Conservation (phyloP, 1,140 invertebrate species). For the Ptiloglossa arizonensis region DNA sequence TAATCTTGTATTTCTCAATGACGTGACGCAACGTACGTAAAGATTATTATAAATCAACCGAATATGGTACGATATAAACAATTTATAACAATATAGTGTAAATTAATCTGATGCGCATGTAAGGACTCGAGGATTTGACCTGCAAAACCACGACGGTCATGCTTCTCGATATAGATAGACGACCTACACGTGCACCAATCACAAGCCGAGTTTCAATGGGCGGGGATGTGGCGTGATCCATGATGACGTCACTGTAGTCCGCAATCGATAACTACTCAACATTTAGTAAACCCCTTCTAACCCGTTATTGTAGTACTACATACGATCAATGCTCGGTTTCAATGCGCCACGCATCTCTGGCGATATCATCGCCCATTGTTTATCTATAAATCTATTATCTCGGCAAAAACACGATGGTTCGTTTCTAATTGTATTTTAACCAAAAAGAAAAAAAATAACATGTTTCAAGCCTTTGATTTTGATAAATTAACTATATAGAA, state of each 20-base stretch:
- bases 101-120: conserved; percentile 14
- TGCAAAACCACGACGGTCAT: conserved; percentile 41
- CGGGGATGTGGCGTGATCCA: conserved; percentile 80
- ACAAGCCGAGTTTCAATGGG: conserved; percentile 54
- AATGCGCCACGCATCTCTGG: not conserved
- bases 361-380: not conserved
- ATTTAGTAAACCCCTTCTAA: conserved; percentile 44
- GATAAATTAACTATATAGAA: not conserved
- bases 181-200: conserved; percentile 73
- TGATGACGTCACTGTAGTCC: conserved; percentile 72
- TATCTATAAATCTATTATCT: not conserved
- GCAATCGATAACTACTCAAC: conserved; percentile 68
- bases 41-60: not conserved
- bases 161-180: conserved; percentile 57
- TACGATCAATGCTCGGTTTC: conserved; percentile 35
- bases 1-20: not conserved
- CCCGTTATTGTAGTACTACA: conserved; percentile 27
- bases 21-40: not conserved
- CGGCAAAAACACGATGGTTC: not conserved
- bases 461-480: not conserved
- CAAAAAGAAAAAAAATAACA: not conserved
- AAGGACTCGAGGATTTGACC: conserved; percentile 37
- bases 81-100: not conserved
- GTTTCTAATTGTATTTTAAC: not conserved
- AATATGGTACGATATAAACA: not conserved